A percentile compares a stretch with the other conserved stretches of the same genome.
Conservation (phyloP, 2,888 invertebrate genomes). For the Muscina levida region DNA sequence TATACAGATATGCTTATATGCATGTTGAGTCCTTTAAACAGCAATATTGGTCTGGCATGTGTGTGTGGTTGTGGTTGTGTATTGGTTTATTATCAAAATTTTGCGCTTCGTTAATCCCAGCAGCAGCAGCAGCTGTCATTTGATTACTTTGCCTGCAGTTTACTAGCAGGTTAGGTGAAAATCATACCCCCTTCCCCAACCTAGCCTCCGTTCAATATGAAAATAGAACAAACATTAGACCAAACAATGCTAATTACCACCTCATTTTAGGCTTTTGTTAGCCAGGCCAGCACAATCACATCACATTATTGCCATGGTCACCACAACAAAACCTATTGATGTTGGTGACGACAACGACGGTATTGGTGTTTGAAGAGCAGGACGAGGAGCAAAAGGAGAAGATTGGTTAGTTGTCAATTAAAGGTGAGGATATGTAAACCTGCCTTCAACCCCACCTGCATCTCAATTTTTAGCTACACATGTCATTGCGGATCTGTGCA, state of each 20-base stretch:
- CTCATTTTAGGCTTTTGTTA: not conserved
- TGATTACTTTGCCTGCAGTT: slow-evolving; percentile 52
- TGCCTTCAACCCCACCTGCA: too few species aligned
- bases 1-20: not conserved
- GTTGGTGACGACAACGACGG: too few species aligned
- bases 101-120: slow-evolving; percentile 77
- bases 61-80: slow-evolving; percentile 17
- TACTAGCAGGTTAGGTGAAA: not conserved
- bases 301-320: too few species aligned
- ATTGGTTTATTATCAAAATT: slow-evolving; percentile 64
- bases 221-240: slow-evolving; percentile 38
- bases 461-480: too few species aligned
- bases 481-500: too few species aligned
- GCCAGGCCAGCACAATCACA: not conserved
- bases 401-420: too few species aligned
- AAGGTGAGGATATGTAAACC: too few species aligned
- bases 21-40: not conserved
- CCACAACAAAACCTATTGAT: too few species aligned
- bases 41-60: not conserved
- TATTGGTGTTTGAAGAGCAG: too few species aligned
- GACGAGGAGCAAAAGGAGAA: too few species aligned
- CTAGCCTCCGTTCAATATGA: too few species aligned
- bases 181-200: too few species aligned
- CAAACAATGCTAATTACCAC: slow-evolving; percentile 62
- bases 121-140: slow-evolving; percentile 75